These are phyloP conservation scores for Drosophila stalkeri DNA, from an alignment of 2,888 invertebrate genomes.

Conservation along the genomic window DNA sequence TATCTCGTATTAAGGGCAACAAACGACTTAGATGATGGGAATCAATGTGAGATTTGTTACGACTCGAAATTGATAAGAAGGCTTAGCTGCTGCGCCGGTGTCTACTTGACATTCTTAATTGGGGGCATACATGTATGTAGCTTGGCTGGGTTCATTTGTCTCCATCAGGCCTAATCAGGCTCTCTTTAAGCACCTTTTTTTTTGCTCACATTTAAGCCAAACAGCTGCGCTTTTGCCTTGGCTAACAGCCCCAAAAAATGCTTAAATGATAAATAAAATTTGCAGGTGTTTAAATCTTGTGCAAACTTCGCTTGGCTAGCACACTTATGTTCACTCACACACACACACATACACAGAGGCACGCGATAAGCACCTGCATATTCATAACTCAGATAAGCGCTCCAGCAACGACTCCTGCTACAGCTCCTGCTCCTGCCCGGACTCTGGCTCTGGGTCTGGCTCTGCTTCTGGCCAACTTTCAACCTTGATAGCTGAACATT, in stretches of 20 bases:
- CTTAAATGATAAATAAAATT: slow-evolving; percentile 67
- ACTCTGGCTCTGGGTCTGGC: background rate
- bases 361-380: slow-evolving; percentile 78
- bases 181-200: background rate
- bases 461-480: slow-evolving; percentile 50
- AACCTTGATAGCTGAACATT: slow-evolving; percentile 54
- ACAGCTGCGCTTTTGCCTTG: slow-evolving; percentile 17
- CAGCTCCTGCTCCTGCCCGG: background rate
- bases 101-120: background rate
- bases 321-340: background rate
- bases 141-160: background rate
- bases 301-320: slow-evolving; percentile 20
- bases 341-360: slow-evolving; percentile 13
- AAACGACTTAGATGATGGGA: background rate
- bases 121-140: no score
- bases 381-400: slow-evolving; percentile 78
- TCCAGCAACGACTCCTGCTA: slow-evolving; percentile 20
- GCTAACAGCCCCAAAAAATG: slow-evolving; percentile 19
- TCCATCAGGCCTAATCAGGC: background rate
- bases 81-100: background rate
- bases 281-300: slow-evolving; percentile 70
- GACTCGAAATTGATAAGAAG: background rate
- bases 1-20: background rate
- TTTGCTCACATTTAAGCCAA: slow-evolving; percentile 1
- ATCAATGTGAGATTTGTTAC: background rate